phyloP scores from a whole-genome alignment of 37 sponge, comb jelly and placozoan genomes.

The Ianthella basta region DNA sequence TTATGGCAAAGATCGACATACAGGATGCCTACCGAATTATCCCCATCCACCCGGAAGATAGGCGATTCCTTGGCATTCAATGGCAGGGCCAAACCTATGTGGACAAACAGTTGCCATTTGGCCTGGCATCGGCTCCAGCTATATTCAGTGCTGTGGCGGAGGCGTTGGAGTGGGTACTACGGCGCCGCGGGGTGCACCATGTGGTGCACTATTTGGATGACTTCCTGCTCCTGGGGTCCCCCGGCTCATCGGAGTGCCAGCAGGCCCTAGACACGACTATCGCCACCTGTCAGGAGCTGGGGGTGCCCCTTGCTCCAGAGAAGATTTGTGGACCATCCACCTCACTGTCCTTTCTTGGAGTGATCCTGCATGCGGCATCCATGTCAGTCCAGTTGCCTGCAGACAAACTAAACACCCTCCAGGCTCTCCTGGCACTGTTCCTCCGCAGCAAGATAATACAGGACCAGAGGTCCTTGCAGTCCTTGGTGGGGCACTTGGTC shows the following conservation, averaged over 20 bases:
- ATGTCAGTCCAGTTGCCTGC: no score
- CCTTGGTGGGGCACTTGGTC: no score
- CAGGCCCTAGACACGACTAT: background rate
- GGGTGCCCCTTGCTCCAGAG: slow-evolving; percentile 13
- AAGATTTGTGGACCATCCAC: slow-evolving; percentile 1
- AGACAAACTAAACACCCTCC: no score
- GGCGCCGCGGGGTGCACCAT: background rate
- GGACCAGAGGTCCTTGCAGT: no score
- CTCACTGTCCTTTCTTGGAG: background rate
- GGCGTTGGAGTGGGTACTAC: slow-evolving; percentile 25
- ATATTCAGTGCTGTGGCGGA: slow-evolving; percentile 25
- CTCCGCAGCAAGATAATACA: no score
- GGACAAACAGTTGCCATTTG: slow-evolving; percentile 17
- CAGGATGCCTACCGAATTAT: slow-evolving; percentile 7
- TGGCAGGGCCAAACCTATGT: background rate
- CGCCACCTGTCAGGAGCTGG: background rate
- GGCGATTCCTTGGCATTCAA: slow-evolving; percentile 1
- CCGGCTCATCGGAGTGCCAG: background rate
- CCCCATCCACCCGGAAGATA: background rate
- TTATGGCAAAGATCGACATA: slow-evolving; percentile 16
- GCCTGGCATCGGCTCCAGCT: slow-evolving; percentile 23
- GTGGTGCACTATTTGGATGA: slow-evolving; percentile 22
- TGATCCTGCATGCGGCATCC: no score
- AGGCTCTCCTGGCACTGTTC: no score
- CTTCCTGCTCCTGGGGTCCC: slow-evolving; percentile 19